Conservation (phyloP, 2,797 vertebrate genomes). For the Basileuterus tristriatus region DNA sequence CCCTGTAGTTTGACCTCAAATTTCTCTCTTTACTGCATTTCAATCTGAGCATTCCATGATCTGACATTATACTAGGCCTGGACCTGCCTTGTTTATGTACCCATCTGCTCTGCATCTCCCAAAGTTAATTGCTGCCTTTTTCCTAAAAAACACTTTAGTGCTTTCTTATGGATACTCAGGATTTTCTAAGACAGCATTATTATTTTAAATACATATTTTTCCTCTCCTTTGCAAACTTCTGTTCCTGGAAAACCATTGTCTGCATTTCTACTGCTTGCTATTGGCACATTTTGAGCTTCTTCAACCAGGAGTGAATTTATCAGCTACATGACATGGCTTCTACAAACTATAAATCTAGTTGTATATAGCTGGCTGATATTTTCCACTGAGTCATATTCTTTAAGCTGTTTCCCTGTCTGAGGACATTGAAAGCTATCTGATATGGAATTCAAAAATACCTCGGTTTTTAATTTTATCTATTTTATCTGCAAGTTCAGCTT, state of each 20-base stretch:
- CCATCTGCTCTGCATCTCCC: not conserved
- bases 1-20: not conserved
- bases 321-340: not conserved
- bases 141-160: not conserved
- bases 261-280: not conserved
- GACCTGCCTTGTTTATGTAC: not conserved
- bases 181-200: not conserved
- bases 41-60: not conserved
- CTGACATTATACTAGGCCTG: not conserved
- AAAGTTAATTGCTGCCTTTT: not conserved
- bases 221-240: not conserved
- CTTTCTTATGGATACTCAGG: not conserved
- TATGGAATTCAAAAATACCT: not conserved
- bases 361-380: not conserved
- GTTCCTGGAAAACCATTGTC: fast-evolving
- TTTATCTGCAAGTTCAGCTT: not conserved
- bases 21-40: not conserved
- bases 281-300: not conserved
- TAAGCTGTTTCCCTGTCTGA: not conserved
- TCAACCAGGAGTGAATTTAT: not conserved
- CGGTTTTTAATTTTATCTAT: not conserved
- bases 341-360: not conserved
- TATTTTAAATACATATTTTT: not conserved
- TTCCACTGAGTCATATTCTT: not conserved
- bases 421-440: not conserved